Evolutionary conservation across 2,113 vertebrate genomes (phyloP).

Genomic region (Platysternon megacephalum): DNA sequence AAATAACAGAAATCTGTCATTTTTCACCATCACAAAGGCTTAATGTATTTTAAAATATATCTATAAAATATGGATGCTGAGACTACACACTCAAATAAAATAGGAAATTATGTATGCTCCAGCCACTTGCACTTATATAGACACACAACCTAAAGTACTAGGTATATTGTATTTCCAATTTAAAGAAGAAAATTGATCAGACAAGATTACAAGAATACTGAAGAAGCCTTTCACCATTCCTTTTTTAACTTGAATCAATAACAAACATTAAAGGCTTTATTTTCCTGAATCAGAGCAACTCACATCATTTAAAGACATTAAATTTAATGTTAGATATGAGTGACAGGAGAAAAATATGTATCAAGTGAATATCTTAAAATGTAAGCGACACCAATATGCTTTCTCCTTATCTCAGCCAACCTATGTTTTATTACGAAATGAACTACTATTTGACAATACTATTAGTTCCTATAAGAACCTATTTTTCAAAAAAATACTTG

Average conservation of each 20-base stretch:
- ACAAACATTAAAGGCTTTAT: slow-evolving; percentile 64
- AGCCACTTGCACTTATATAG: slow-evolving; percentile 53
- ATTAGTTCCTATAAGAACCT: neutral
- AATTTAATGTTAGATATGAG: slow-evolving; percentile 45
- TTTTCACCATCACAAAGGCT: neutral
- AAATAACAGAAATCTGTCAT: neutral
- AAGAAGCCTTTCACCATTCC: slow-evolving; percentile 50
- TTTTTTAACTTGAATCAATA: slow-evolving; percentile 64
- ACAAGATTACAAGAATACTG: slow-evolving; percentile 60
- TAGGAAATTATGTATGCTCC: slow-evolving; percentile 42
- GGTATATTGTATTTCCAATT: slow-evolving; percentile 64
- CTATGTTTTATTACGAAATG: slow-evolving; percentile 14
- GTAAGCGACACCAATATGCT: slow-evolving; percentile 1
- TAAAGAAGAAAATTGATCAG: slow-evolving; percentile 62
- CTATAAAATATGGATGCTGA: slow-evolving; percentile 25
- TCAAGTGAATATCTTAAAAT: slow-evolving; percentile 28
- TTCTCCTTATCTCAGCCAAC: neutral
- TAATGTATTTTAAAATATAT: neutral
- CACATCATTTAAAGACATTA: slow-evolving; percentile 51
- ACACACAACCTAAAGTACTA: slow-evolving; percentile 53
- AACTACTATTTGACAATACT: slow-evolving; percentile 11
- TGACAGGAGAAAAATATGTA: slow-evolving; percentile 41
- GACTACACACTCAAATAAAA: slow-evolving; percentile 41
- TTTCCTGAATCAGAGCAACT: slow-evolving; percentile 66
- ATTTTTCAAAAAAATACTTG: neutral